These are phyloP conservation scores for Sinodicranocentrus sp. DNA, from an alignment of 2,888 invertebrate genomes.

Conservation along the genomic window DNA sequence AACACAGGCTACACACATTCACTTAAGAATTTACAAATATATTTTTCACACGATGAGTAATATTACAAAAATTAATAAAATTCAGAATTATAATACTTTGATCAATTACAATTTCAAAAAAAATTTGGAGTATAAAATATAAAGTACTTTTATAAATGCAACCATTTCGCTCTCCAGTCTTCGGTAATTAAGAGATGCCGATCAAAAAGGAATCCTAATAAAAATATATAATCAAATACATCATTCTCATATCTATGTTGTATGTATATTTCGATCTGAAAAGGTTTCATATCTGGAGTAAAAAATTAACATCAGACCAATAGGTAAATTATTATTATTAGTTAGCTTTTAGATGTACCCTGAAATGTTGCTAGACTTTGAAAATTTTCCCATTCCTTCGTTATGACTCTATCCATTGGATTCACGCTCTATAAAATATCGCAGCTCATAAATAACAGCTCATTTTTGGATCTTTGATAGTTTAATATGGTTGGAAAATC, in stretches of 20 bases:
- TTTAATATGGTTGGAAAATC: neutral
- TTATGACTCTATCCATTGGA: constrained; percentile 60
- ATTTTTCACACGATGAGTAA: neutral
- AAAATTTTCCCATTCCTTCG: constrained; percentile 68
- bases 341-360: constrained; percentile 22
- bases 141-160: constrained; percentile 37
- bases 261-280: too few relatives aligned
- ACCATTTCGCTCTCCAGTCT: constrained; percentile 76
- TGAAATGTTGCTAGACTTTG: constrained; percentile 38
- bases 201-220: constrained; percentile 62
- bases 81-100: too few relatives aligned
- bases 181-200: constrained; percentile 66
- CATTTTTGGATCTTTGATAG: neutral
- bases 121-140: neutral
- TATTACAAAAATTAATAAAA: too few relatives aligned
- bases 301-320: too few relatives aligned
- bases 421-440: constrained; percentile 38
- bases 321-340: too few relatives aligned
- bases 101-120: too few relatives aligned
- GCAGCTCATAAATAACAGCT: neutral
- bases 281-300: too few relatives aligned
- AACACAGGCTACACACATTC: neutral
- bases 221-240: too few relatives aligned
- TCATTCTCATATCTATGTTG: neutral
- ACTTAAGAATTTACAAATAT: neutral